A percentile compares a stretch with the other conserved stretches of the same genome.
Evolutionary conservation across 2,113 vertebrate genomes (phyloP).

Genomic region (Pipra filicauda): DNA sequence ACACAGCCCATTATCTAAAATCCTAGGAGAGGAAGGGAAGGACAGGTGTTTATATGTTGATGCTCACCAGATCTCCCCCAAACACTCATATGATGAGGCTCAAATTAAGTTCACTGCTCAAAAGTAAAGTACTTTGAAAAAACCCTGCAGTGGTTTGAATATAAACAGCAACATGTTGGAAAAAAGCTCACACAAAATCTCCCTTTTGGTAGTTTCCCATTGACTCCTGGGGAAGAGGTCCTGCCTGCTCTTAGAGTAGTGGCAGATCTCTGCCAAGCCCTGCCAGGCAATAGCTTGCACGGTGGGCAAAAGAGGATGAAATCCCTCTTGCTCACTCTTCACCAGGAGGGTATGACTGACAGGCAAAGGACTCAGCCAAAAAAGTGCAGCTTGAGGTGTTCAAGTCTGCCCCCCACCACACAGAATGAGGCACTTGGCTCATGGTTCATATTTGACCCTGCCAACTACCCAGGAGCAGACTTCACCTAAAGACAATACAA

Average conservation of each 20-base stretch:
- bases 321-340: not conserved
- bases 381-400: not conserved
- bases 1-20: conserved; percentile 99
- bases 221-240: not conserved
- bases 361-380: not conserved
- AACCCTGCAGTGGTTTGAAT: not conserved
- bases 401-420: not conserved
- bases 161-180: not conserved
- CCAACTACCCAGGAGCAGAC: not conserved
- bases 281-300: not conserved
- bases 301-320: not conserved
- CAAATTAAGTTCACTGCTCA: not conserved
- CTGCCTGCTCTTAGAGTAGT: not conserved
- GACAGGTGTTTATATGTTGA: not conserved
- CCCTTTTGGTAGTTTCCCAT: not conserved
- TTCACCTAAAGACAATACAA: not conserved
- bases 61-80: not conserved
- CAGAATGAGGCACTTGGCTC: not conserved
- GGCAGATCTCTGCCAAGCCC: not conserved
- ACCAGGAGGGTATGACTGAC: not conserved
- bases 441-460: not conserved
- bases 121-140: not conserved
- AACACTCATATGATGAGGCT: not conserved
- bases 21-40: conserved; percentile 70
- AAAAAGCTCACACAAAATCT: not conserved